Base-by-base conservation (phyloP, 53 echinoderm and acorn worm genomes). In the Holothuria scabra region DNA sequence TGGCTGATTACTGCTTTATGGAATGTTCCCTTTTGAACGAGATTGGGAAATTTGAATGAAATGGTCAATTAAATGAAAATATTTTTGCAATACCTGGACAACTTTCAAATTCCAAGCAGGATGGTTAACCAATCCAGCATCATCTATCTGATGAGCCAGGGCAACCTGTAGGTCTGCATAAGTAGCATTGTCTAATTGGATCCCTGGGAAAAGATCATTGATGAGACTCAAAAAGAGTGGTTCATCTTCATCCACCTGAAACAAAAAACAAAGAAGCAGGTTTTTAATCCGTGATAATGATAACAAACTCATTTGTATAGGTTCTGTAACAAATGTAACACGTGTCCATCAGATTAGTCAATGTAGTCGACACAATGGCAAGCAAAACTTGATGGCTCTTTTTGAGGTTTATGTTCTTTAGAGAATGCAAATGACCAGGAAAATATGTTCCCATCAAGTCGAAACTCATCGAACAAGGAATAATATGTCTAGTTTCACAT, bases 21-120 rank as follows among this genome's bases (percentile, higher is more conserved):
- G n/a, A 4, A 41, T 41, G 8, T 5, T 41, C 10, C 7, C 7
- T 41, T 10, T 41, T 41, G 0, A 2, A 41, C 41, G 10, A 8
- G 41, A 41, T 6, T 41, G 41, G 41, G 6, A 41, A 6, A 41
- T 41, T 41, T 41, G 0, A 41, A 41, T 41, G 0, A 5, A 8
- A 4, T 41, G 41, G 2, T 8, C 41, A 41, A n/a, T 41, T 8
- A 41, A 41, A 41, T 41, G 10, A 6, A 41, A 8, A 41, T 10
- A 41, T 41, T 41, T 10, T 41, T 41, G 35, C 12, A 48, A 48
- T 88, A 97, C 97, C 97, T 94, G 97, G 19, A 97, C 97, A 68
- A 97, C 93, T 85, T 97, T 97, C 16, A 97, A 92, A 74, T 97
- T 97, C 97, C 97, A 97, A 1, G 97, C 97, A 28, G 97, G 97